A percentile compares a stretch with the other conserved stretches of the same genome.
Evolutionary conservation across 2,888 invertebrate genomes (phyloP).

Genomic region (Caenorhabditis panamensis): DNA sequence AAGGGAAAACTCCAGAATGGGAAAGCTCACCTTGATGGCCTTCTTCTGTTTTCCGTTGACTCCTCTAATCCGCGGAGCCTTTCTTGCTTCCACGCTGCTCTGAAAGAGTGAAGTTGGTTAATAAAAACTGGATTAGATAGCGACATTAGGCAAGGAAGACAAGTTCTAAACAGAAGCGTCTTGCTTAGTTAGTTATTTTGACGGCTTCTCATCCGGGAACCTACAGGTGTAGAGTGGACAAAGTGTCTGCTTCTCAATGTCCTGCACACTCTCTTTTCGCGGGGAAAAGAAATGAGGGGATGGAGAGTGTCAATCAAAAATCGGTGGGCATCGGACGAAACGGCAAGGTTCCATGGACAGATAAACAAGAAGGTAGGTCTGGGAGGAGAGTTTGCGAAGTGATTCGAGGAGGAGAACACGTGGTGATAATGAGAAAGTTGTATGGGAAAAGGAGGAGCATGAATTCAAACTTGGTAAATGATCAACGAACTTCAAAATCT

Average conservation of each 20-base stretch:
- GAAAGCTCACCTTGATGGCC: background rate
- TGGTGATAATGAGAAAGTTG: background rate
- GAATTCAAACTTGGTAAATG: too few species aligned
- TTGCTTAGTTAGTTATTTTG: background rate
- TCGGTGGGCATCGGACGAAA: conserved; percentile 19
- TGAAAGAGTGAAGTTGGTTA: background rate
- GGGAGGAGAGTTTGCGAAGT: background rate
- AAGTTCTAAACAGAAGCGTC: too few species aligned
- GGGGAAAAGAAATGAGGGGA: background rate
- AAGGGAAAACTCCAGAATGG: background rate
- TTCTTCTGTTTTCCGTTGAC: background rate
- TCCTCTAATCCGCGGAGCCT: conserved; percentile 1
- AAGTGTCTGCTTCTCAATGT: conserved; percentile 35
- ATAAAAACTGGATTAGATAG: too few species aligned
- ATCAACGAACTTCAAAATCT: too few species aligned
- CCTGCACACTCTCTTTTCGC: conserved; percentile 11
- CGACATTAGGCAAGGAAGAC: too few species aligned
- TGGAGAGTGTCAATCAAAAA: conserved; percentile 52
- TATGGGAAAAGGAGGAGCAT: background rate
- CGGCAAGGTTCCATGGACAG: conserved; percentile 27
- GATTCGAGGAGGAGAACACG: too few species aligned
- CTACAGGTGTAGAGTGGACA: conserved; percentile 22
- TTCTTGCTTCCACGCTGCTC: background rate
- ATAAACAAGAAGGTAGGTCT: conserved; percentile 37
- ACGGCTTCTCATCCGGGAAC: conserved; percentile 1